These are phyloP conservation scores for Phrixothrix hirtus DNA, from an alignment of 2,888 invertebrate species.

Conservation along the genomic window DNA sequence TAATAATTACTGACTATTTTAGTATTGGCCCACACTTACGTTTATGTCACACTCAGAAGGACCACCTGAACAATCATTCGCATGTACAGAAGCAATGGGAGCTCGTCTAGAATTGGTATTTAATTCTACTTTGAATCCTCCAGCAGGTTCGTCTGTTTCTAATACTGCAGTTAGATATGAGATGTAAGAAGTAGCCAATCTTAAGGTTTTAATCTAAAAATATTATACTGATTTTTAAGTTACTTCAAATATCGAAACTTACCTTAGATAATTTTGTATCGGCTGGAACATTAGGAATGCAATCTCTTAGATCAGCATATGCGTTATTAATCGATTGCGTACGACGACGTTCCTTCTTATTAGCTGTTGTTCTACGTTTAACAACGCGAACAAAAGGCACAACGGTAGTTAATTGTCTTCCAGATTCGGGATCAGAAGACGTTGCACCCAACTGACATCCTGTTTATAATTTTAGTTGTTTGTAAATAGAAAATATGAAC, in stretches of 20 bases:
- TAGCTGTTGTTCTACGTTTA: conserved; percentile 87
- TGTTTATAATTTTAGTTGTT: too few relatives aligned
- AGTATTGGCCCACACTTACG: conserved; percentile 48
- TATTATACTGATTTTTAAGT: conserved; percentile 35
- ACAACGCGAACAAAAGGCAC: conserved; percentile 62
- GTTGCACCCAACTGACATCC: conserved; percentile 31
- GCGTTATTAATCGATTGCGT: conserved; percentile 96
- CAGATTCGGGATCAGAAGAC: conserved; percentile 38
- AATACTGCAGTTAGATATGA: conserved; percentile 89
- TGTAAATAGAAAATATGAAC: neutral
- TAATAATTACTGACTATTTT: conserved; percentile 13
- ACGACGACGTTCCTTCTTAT: conserved; percentile 89
- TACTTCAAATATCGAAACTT: conserved; percentile 40
- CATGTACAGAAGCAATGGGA: conserved; percentile 42
- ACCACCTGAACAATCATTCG: conserved; percentile 45
- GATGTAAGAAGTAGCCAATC: conserved; percentile 91
- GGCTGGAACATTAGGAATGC: conserved; percentile 94
- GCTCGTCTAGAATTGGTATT: conserved; percentile 54
- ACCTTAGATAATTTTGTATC: conserved; percentile 96
- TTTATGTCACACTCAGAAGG: conserved; percentile 47
- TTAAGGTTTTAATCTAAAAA: conserved; percentile 87
- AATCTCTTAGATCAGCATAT: conserved; percentile 87
- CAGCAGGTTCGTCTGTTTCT: conserved; percentile 82
- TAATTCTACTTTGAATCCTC: conserved; percentile 86
- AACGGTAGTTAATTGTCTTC: conserved; percentile 43